A percentile compares a stretch with the other conserved stretches of the same genome.
Evolutionary conservation across 2,888 invertebrate species (phyloP).

Genomic region (Aphodius sticticus): DNA sequence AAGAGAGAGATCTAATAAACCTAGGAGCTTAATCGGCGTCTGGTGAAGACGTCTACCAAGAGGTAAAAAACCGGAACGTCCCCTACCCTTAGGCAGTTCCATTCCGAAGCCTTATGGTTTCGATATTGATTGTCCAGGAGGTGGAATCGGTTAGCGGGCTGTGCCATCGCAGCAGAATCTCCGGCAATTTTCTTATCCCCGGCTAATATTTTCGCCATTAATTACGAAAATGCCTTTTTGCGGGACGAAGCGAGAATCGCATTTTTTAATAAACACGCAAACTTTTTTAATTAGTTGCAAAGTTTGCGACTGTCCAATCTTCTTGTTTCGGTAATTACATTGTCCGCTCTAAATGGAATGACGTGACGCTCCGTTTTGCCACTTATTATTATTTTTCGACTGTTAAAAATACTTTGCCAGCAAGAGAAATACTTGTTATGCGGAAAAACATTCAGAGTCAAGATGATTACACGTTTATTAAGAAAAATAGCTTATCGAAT

Average conservation of each 20-base stretch:
- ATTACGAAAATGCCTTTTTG: neutral
- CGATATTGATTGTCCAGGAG: neutral
- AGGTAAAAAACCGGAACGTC: neutral
- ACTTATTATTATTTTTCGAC: neutral
- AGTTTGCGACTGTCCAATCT: neutral
- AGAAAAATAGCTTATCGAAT: too few relatives aligned
- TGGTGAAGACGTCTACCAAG: neutral
- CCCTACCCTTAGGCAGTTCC: neutral
- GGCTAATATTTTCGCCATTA: neutral
- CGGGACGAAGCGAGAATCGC: neutral
- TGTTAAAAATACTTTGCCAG: neutral
- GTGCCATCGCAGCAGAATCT: too few relatives aligned
- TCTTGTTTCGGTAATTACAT: neutral
- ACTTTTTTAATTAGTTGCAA: slow-evolving; percentile 4
- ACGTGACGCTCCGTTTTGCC: neutral
- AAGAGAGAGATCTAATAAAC: neutral
- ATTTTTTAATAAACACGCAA: neutral
- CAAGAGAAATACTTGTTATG: neutral
- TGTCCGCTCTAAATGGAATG: neutral
- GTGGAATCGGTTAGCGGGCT: too few relatives aligned
- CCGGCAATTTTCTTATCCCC: neutral
- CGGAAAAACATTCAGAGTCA: neutral
- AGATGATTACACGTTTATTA: neutral
- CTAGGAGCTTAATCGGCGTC: neutral
- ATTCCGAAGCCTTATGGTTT: neutral